Evolutionary conservation across 2,888 invertebrate species (phyloP).

Genomic region (Drosophila neotestacea): DNA sequence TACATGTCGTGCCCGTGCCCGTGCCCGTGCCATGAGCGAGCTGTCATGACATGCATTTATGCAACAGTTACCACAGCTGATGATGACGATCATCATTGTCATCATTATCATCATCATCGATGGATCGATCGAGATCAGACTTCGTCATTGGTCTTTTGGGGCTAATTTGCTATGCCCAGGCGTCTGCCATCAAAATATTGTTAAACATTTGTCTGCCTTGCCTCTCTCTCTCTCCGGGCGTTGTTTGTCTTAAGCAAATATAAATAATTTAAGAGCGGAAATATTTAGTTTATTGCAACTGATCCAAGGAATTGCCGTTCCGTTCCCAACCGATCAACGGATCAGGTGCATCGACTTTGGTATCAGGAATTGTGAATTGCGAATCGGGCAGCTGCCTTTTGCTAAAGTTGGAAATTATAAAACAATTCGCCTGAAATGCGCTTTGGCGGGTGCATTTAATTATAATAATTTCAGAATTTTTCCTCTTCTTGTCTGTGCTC

Average conservation of each 20-base stretch:
- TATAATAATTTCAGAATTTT: constrained; percentile 69
- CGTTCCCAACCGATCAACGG: constrained; percentile 3
- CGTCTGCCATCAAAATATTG: constrained; percentile 77
- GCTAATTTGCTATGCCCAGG: constrained; percentile 77
- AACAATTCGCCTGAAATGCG: constrained; percentile 76
- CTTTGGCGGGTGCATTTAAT: constrained; percentile 78
- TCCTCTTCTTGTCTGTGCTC: constrained; percentile 27
- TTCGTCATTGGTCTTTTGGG: constrained; percentile 53
- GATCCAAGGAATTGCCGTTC: constrained; percentile 14
- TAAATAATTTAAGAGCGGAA: constrained; percentile 82
- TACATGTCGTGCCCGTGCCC: constrained; percentile 57
- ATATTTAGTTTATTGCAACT: constrained; percentile 83
- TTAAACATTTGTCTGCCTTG: constrained; percentile 67
- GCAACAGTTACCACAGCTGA: constrained; percentile 60
- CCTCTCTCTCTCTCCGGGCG: constrained; percentile 9
- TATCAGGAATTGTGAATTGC: constrained; percentile 15
- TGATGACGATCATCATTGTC: constrained; percentile 15
- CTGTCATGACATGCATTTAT: constrained; percentile 80
- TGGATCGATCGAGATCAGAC: constrained; percentile 35
- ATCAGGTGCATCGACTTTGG: constrained; percentile 49
- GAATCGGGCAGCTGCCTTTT: constrained; percentile 51
- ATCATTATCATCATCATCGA: constrained; percentile 23
- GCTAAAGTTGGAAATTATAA: constrained; percentile 69
- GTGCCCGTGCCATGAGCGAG: constrained; percentile 32
- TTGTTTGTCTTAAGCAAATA: constrained; percentile 65